phyloP scores from a whole-genome alignment of 2,888 invertebrate genomes.

The Marronus borbonicus region DNA sequence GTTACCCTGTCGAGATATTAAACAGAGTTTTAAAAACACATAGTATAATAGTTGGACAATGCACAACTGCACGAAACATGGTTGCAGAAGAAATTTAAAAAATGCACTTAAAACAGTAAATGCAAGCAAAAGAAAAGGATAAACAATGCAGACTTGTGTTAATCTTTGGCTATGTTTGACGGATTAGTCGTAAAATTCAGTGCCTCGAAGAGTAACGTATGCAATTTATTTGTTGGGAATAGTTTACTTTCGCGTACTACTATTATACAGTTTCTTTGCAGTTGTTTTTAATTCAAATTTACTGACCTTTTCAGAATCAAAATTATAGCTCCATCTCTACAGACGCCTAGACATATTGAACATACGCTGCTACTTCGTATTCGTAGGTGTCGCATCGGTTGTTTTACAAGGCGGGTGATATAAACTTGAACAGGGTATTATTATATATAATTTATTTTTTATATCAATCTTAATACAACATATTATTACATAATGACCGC shows the following conservation, averaged over 20 bases:
- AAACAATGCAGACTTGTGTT: conserved; percentile 38
- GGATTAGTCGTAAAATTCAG: neutral
- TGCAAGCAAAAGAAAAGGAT: conserved; percentile 45
- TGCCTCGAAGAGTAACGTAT: neutral
- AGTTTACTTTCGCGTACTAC: conserved; percentile 40
- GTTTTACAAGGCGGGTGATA: conserved; percentile 26
- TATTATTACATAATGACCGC: neutral
- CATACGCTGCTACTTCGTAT: conserved; percentile 59
- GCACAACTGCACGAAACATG: conserved; percentile 39
- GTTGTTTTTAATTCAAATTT: conserved; percentile 66
- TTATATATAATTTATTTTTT: neutral
- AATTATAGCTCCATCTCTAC: conserved; percentile 70
- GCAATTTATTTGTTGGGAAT: conserved; percentile 15
- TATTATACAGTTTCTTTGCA: conserved; percentile 47
- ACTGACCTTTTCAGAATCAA: conserved; percentile 69
- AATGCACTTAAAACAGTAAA: conserved; percentile 26
- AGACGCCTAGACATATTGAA: conserved; percentile 68
- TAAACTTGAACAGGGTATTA: neutral
- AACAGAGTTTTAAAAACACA: conserved; percentile 23
- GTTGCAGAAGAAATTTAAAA: conserved; percentile 16
- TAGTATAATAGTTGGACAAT: neutral
- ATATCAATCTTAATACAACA: neutral
- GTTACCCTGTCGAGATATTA: conserved; percentile 40
- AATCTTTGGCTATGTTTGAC: conserved; percentile 30
- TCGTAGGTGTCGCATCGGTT: conserved; percentile 58